Evolutionary conservation across 2,888 invertebrate genomes (phyloP), one percentile per base, ranked within the genome.

Genomic region (Catonia carolina): DNA sequence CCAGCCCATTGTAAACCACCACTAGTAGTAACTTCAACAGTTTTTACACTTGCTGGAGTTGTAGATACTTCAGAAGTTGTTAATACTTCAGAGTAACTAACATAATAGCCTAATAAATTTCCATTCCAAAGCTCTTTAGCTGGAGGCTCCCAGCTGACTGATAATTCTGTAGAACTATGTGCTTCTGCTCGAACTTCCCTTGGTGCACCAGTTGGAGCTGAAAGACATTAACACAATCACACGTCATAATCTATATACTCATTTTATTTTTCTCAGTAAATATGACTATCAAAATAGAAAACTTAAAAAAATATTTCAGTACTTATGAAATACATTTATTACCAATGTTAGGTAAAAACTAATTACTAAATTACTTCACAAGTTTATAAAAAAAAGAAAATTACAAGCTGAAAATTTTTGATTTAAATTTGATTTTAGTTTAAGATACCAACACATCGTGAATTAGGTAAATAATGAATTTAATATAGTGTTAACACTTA

Each of bases 71-170:
- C 67, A 4, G 62, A 42, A 17, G 42, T 15, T 18, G 45, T 50
- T 63, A 45, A 70, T 67, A 83, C 79, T 71, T 85, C 83, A 70
- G 88, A 86, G 76, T 86, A 90, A 65, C 90, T 89, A 23, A 91
- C 86, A 69, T 90, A 89, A 73, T 90, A 91, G 55, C 92, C 92
- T 0, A 90, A 77, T 63, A 91, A 79, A 68, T 89, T 88, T 41
- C 91, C 91, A 70, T 91, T 90, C 89, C 91, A 91, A 60, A 86
- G 78, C 69, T 90, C 89, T 66, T 85, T 79, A 67, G 86, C 83
- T 18, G 92, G 92, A 27, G 92, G 87, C 71, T 90, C 89, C 92
- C 91, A 92, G 52, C 83, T 85, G 45, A 91, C 85, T 61, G 84
- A 81, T 59, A 91, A 77, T 73, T 90, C 90, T 1, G 89, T 89